Conservation (phyloP, 2,797 vertebrate species). For the Sebastes jordani region DNA sequence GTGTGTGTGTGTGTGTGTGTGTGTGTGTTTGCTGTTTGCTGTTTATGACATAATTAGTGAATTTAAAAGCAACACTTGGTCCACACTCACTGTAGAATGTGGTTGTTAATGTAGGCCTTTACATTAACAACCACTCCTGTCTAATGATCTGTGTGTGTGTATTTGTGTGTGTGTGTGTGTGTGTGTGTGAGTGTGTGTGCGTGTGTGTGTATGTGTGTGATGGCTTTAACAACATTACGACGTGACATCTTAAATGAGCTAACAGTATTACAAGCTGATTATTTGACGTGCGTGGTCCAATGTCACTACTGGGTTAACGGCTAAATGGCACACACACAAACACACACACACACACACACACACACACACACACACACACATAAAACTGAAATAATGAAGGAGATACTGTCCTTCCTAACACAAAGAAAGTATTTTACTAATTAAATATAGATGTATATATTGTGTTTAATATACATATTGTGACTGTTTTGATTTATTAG, state of each 20-base stretch:
- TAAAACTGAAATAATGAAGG: background rate
- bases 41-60: constrained; percentile 28
- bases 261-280: constrained; percentile 32
- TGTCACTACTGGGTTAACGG: constrained; percentile 13
- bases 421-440: background rate
- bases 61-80: constrained; percentile 14
- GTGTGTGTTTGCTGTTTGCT: background rate
- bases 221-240: constrained; percentile 19
- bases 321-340: background rate
- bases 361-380: background rate
- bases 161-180: background rate
- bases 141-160: background rate
- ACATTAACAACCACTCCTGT: background rate
- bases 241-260: constrained; percentile 15
- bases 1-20: too few relatives aligned
- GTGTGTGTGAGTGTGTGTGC: too few relatives aligned
- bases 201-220: background rate
- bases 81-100: constrained; percentile 1
- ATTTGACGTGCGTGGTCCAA: constrained; percentile 1
- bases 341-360: background rate
- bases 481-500: too few relatives aligned
- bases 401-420: background rate
- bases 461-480: background rate
- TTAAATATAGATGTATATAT: background rate
- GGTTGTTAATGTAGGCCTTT: constrained; percentile 1